Evolutionary conservation across 1,140 invertebrate genomes (phyloP).

Genomic region (Andricus grossulariae): DNA sequence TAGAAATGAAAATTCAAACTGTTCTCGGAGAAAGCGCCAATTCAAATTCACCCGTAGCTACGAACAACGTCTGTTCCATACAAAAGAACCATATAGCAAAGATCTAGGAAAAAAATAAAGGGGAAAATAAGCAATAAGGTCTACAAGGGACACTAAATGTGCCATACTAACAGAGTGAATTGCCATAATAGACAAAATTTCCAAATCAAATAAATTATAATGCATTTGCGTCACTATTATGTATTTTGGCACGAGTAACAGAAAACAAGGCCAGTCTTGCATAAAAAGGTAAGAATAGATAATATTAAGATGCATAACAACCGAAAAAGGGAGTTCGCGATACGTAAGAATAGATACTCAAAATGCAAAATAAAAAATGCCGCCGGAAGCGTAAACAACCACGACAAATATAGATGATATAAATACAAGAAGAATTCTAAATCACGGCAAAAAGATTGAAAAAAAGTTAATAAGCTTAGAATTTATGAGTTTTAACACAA

Average conservation of each 20-base stretch:
- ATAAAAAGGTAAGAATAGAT: neutral
- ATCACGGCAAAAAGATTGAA: neutral
- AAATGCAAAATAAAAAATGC: neutral
- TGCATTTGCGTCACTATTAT: too few relatives aligned
- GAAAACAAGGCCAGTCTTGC: too few relatives aligned
- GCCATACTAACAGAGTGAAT: too few relatives aligned
- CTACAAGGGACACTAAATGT: neutral
- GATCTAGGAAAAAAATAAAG: conserved; percentile 40
- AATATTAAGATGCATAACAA: neutral
- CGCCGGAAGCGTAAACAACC: neutral
- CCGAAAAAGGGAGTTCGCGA: neutral
- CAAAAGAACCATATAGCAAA: conserved; percentile 50
- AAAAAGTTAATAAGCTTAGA: neutral
- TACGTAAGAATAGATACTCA: neutral
- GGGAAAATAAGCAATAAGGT: conserved; percentile 31
- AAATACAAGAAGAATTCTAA: neutral
- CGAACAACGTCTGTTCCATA: conserved; percentile 66
- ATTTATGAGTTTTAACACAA: neutral
- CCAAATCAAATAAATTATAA: too few relatives aligned
- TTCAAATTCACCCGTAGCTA: conserved; percentile 56
- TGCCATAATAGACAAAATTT: too few relatives aligned
- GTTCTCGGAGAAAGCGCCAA: conserved; percentile 37
- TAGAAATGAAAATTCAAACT: conserved; percentile 12
- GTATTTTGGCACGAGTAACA: too few relatives aligned
- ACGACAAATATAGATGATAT: neutral